These are phyloP conservation scores for Apocheima hispidaria DNA, from an alignment of 2,888 invertebrate species.

Conservation along the genomic window DNA sequence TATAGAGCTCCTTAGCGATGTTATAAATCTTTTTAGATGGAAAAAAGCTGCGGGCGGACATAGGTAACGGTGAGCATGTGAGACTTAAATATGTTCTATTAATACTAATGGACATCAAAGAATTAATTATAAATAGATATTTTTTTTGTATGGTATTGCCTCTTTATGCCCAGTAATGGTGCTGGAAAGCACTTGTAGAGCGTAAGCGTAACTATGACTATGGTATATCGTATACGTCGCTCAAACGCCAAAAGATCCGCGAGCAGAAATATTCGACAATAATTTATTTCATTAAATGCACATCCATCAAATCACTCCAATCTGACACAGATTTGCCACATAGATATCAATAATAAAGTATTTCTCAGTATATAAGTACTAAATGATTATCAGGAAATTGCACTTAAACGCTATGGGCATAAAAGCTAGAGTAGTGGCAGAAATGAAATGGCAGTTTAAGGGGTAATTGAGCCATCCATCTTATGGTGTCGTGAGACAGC, in stretches of 20 bases:
- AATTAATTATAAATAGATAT: not conserved
- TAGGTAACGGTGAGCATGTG: constrained; percentile 33
- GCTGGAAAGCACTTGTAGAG: too few relatives aligned
- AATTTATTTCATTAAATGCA: constrained; percentile 26
- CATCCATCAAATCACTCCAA: constrained; percentile 47
- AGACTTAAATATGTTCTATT: not conserved
- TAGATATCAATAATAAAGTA: constrained; percentile 56
- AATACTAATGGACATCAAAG: not conserved
- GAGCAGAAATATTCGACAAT: too few relatives aligned
- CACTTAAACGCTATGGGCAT: constrained; percentile 36
- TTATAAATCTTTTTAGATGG: constrained; percentile 49
- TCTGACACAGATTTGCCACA: constrained; percentile 54
- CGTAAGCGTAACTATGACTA: too few relatives aligned
- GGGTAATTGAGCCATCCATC: constrained; percentile 66
- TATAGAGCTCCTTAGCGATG: constrained; percentile 48
- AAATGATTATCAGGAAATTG: constrained; percentile 32
- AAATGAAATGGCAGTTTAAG: constrained; percentile 45
- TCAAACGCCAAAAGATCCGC: too few relatives aligned
- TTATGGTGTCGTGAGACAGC: constrained; percentile 54
- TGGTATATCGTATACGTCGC: too few relatives aligned
- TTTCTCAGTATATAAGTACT: constrained; percentile 46
- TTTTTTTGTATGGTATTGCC: too few relatives aligned
- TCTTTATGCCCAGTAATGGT: too few relatives aligned
- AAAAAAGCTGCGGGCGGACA: constrained; percentile 40
- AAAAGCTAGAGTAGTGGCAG: constrained; percentile 37